Evolutionary conservation across 53 echinoderm and acorn worm species (phyloP).

Genomic region (Echinarachnius parma): DNA sequence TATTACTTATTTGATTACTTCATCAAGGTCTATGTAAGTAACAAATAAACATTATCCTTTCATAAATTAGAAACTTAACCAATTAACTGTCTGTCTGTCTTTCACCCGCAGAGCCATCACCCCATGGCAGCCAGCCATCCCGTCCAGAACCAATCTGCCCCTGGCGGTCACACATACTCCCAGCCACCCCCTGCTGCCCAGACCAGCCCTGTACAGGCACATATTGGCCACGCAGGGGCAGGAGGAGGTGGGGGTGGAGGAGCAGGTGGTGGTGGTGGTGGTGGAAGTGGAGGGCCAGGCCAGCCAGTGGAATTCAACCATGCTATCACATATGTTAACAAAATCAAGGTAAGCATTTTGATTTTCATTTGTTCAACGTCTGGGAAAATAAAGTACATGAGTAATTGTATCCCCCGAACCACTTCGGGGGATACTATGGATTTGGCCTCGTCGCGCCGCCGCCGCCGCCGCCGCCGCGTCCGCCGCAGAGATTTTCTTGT

Average conservation of each 20-base stretch:
- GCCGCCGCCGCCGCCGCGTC: too few species aligned
- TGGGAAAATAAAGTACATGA: too few species aligned
- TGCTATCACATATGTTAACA: constrained; percentile 98
- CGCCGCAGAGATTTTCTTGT: too few species aligned
- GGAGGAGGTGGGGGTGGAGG: constrained; percentile 17
- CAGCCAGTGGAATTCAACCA: constrained; percentile 99
- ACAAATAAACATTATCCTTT: too few species aligned
- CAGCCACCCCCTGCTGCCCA: constrained; percentile 80
- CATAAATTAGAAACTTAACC: too few species aligned
- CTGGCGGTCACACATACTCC: constrained; percentile 91
- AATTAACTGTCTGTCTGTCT: too few species aligned
- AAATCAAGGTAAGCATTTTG: constrained; percentile 96
- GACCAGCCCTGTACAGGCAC: constrained; percentile 32
- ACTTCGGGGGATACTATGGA: too few species aligned
- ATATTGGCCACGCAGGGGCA: constrained; percentile 32
- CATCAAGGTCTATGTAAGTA: too few species aligned
- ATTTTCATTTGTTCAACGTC: too few species aligned
- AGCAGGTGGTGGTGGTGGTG: constrained; percentile 12
- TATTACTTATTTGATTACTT: too few species aligned
- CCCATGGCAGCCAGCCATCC: constrained; percentile 56
- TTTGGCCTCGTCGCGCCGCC: too few species aligned
- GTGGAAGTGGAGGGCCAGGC: constrained; percentile 41
- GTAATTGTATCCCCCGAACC: too few species aligned
- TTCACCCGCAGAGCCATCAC: constrained; percentile 61
- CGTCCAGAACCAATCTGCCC: constrained; percentile 63